A percentile compares a stretch with the other conserved stretches of the same genome.
Evolutionary conservation across 2,797 vertebrate species (phyloP).

Genomic region (Accipiter superciliosus): DNA sequence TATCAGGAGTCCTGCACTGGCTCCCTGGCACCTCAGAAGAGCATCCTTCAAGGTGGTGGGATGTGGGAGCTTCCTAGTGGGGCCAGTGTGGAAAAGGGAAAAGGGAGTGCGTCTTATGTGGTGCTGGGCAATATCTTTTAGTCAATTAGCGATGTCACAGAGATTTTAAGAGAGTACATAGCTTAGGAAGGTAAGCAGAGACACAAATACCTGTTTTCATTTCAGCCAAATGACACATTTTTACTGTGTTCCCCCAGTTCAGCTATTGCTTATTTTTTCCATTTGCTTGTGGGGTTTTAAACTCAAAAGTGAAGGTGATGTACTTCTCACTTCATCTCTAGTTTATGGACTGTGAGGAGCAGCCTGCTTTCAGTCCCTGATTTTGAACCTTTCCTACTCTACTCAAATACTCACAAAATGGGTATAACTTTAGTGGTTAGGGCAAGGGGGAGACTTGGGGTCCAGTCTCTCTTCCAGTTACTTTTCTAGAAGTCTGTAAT

Average conservation of each 20-base stretch:
- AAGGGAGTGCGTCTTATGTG: accelerated
- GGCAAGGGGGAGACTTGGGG: not conserved
- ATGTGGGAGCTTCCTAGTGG: not conserved
- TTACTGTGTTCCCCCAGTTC: not conserved
- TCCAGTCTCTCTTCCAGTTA: not conserved
- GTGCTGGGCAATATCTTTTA: not conserved
- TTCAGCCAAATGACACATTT: not conserved
- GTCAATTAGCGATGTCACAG: not conserved
- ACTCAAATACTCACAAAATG: not conserved
- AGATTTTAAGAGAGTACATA: not conserved
- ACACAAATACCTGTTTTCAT: not conserved
- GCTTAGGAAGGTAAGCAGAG: not conserved
- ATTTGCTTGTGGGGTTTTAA: not conserved
- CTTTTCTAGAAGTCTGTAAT: not conserved
- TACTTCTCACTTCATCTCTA: not conserved
- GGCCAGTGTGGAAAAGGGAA: not conserved
- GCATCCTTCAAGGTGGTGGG: not conserved
- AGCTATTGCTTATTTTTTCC: not conserved
- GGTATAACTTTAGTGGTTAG: not conserved
- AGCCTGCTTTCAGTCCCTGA: not conserved
- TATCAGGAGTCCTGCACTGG: not conserved
- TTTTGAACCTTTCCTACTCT: not conserved
- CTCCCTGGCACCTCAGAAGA: not conserved
- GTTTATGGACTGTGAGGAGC: not conserved
- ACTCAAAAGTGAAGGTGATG: not conserved